Base-by-base conservation (phyloP, 2,113 vertebrate genomes). In the Natator depressus region DNA sequence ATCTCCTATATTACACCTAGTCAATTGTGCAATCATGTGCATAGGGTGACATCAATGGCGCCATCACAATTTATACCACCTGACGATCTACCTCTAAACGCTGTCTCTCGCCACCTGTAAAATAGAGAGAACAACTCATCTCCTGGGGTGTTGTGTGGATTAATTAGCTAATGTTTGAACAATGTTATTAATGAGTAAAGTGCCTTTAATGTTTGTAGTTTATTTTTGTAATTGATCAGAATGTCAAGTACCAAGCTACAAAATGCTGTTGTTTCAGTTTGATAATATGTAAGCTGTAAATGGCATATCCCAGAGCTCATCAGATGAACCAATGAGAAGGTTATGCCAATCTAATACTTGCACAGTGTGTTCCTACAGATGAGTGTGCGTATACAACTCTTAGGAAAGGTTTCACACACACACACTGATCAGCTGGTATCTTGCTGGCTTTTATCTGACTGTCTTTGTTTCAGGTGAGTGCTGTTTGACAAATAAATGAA, bases 231-330 rank as follows among this genome's bases (percentile, higher is more conserved):
- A 93, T 96, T 93, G 94, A 91, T 94, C 62, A 65, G 31, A 89
- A 25, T 82, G 84, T 57, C 88, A 51, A 2, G 47, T 27, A 91
- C 84, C 82, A 42, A 87, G 62, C 62, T 69, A n/a, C 62, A 69
- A 8, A 69, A n/a, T 69, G 38, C 55, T 93, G 7, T 35, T 35
- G 93, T 88, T 90, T 82, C 87, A 83, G 47, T 42, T 91, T 72
- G 90, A 93, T 90, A 93, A 95, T 55, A 84, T 10, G 1, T 62
- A 53, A 11, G 65, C 86, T 82, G 46, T 46, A 59, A 93, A 53
- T 89, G 82, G 27, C 55, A 90, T 89, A 96, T 95, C 80, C 95
- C 49, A 78, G 87, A 96, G 89, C 88, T 96, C 95, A 96, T 95
- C 76, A 90, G 87, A 95, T n/a, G 78, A 54, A 8, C 22, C 65